Base-by-base conservation (phyloP, 37 sponge, comb jelly and placozoan genomes). In the Agelas oroides region DNA sequence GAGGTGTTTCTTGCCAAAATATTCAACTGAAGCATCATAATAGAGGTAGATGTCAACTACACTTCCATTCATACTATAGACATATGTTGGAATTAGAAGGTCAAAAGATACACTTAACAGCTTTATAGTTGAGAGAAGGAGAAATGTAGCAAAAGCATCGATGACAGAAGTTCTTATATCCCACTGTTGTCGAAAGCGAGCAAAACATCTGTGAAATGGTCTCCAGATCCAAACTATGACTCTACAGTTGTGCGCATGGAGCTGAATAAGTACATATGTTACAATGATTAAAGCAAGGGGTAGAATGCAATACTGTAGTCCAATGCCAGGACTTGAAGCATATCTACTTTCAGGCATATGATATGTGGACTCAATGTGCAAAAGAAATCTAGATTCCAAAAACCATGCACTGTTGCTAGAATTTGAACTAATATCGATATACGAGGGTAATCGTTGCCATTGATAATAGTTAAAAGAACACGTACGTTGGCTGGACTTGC, bases 111-210 rank as follows among this genome's bases (percentile, higher is more conserved):
- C 76, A 38, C 75, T 73, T 67, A 73, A 46, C 8, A 84, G 59
- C 46, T 84, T 84, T 11, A 40, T 38, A 53, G 74, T 63, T 20
- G 84, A 73, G 36, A 84, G 75, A 1, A 84, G 52, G 13, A 84
- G 75, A 39, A 75, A 84, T 8, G 84, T 84, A 63, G 76, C 56
- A 64, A 75, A 84, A 18, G 84, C 75, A 74, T 84, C 76, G 0
- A 84, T 59, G 6, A 84, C 2, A 20, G 84, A 74, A 0, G 68
- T 40, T 5, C 34, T 73, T 11, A 84, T 74, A 27, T 64, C 59
- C 67, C 75, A 74, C 20, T 62, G 25, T 41, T 54, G 64, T 25
- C 69, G 41, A 62, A 75, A 64, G 17, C 54, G 34, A 5, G 31
- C 21, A 53, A 71, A 58, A 18, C 52, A 19, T 1, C 19, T 19